A percentile compares a stretch with the other conserved stretches of the same genome.
phyloP scores from a whole-genome alignment of 2,888 invertebrate genomes.

The Hyposoter dolosus region DNA sequence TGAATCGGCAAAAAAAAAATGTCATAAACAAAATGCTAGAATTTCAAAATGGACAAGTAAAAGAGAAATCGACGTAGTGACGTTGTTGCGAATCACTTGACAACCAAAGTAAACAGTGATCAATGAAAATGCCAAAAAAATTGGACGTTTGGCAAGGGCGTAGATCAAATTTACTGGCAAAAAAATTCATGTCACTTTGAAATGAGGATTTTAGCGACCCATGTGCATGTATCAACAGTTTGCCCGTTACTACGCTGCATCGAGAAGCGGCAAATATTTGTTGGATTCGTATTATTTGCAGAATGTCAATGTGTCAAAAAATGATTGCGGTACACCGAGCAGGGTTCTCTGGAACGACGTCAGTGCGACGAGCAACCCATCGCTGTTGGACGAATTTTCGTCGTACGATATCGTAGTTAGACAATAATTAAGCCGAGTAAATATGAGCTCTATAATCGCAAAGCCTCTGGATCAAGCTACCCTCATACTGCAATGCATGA shows the following conservation, averaged over 20 bases:
- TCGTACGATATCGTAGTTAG: conserved; percentile 5
- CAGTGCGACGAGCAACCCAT: not conserved
- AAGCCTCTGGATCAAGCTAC: conserved; percentile 40
- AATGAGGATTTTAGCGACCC: not conserved
- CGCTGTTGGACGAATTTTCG: conserved; percentile 30
- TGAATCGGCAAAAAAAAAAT: too few relatives aligned
- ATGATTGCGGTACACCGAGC: conserved; percentile 16
- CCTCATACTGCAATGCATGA: conserved; percentile 48
- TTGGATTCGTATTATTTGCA: conserved; percentile 6
- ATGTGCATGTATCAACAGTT: not conserved
- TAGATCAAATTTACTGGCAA: not conserved
- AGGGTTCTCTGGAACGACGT: not conserved
- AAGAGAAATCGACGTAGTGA: too few relatives aligned
- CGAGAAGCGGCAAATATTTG: conserved; percentile 32
- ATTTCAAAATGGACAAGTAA: too few relatives aligned
- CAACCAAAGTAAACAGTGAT: too few relatives aligned
- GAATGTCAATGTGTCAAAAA: conserved; percentile 40
- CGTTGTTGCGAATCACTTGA: too few relatives aligned
- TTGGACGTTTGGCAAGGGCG: too few relatives aligned
- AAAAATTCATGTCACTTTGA: conserved; percentile 11
- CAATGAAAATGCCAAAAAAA: too few relatives aligned
- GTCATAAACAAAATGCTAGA: too few relatives aligned
- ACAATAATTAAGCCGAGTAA: conserved; percentile 62
- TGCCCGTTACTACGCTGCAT: not conserved
- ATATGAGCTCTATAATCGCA: conserved; percentile 59